Conservation (phyloP, 2,888 invertebrate genomes). For the Phrixothrix hirtus region DNA sequence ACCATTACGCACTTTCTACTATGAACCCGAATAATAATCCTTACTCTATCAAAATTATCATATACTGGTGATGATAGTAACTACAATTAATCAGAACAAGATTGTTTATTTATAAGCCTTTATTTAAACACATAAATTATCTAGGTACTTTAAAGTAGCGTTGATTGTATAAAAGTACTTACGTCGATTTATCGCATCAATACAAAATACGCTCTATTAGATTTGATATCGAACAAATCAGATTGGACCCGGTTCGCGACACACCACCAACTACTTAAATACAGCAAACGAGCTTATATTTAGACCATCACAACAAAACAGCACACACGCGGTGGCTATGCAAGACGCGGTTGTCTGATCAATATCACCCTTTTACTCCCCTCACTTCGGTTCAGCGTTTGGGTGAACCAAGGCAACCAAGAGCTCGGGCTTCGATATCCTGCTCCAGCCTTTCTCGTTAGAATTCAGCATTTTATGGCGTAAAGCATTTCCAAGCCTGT, state of each 20-base stretch:
- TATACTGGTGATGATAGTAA: too few species aligned
- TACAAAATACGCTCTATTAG: neutral
- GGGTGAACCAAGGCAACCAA: constrained; percentile 36
- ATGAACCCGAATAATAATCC: too few species aligned
- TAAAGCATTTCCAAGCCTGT: constrained; percentile 21
- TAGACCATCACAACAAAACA: constrained; percentile 32
- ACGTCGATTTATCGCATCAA: constrained; percentile 1
- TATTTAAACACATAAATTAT: too few species aligned
- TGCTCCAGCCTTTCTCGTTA: constrained; percentile 21
- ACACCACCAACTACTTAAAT: constrained; percentile 22
- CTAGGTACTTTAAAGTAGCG: neutral
- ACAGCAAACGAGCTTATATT: constrained; percentile 31
- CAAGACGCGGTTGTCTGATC: constrained; percentile 37
- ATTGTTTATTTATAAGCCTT: too few species aligned
- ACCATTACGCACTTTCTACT: neutral
- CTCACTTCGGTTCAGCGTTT: constrained; percentile 20
- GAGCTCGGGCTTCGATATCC: constrained; percentile 24
- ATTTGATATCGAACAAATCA: constrained; percentile 1
- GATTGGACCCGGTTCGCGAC: constrained; percentile 9
- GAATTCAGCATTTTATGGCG: constrained; percentile 20
- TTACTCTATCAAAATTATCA: too few species aligned
- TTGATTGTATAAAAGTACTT: neutral
- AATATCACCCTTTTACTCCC: constrained; percentile 32
- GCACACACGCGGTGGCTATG: constrained; percentile 33
- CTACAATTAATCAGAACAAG: too few species aligned